A percentile compares a stretch with the other conserved stretches of the same genome.
Evolutionary conservation across 2,797 vertebrate species (phyloP).

Genomic region (Sebastes vulpes): DNA sequence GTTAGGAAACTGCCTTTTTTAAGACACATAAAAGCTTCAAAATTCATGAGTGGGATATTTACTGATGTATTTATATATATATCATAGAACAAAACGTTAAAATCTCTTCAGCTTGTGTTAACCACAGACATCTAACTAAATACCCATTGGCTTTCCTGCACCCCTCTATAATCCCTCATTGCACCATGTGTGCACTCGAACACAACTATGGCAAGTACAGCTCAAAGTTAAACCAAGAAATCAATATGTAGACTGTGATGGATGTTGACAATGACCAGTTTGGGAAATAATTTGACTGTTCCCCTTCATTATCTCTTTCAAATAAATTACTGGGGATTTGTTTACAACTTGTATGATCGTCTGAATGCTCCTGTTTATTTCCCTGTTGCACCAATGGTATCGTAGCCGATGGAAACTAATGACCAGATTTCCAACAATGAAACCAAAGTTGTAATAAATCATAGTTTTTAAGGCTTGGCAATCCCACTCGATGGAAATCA

Average conservation of each 20-base stretch:
- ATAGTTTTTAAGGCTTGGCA: neutral
- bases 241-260: neutral
- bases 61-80: no score
- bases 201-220: neutral
- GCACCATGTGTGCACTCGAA: neutral
- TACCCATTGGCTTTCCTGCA: no score
- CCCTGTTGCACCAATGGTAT: neutral
- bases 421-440: neutral
- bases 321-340: neutral
- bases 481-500: neutral
- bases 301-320: neutral
- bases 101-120: no score
- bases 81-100: no score
- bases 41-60: no score
- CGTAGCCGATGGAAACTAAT: neutral
- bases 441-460: neutral
- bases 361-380: neutral
- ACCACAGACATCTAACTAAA: no score
- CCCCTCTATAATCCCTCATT: no score
- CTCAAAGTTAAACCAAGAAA: neutral
- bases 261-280: neutral
- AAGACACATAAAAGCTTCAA: no score
- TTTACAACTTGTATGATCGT: neutral
- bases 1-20: no score
- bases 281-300: neutral